Evolutionary conservation across 64 coral and sea anemone species (phyloP), one percentile per base, ranked within the genome.

Genomic region (Stylophora pistillata): DNA sequence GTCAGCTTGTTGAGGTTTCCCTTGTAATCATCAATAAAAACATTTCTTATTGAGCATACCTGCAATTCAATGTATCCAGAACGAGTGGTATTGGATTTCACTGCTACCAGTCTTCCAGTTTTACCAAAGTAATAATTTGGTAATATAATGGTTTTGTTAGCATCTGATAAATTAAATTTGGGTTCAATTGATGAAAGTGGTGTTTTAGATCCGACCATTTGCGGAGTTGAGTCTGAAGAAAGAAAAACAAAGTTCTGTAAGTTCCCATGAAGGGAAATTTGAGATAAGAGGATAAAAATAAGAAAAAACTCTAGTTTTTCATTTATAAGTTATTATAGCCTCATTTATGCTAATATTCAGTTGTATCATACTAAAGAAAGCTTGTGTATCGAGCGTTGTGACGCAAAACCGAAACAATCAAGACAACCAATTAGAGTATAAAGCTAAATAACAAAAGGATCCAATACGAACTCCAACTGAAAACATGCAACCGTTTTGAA

Each of bases 31-130:
- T 47, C 32, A 47, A 5, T 27, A 16, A 26, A 77, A 21, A 9
- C 53, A 27, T 26, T 41, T 41, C 20, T 2, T 9, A 41, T 31
- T 23, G 78, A 16, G 14, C 30, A 7, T 79, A 92, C 92, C 92
- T 94, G 92, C 30, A 94, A 54, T 33, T 54, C 79, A 27, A 94
- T 73, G 87, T 62, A 86, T 11, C 92, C 92, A 78, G 72, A 9
- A 25, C 5, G 58, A 5, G 73, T 73, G 18, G 84, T 79, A 27
- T 94, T 73, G 20, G 76, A 25, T 18, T 71, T 85, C 61, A 89
- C 59, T 25, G 74, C 88, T 33, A 78, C 79, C 47, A 94, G 81
- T 14, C 27, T 10, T 53, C 88, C 92, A 47, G 26, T 77, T 53
- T 58, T 55, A 52, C 73, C 85, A 74, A 94, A 94, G 37, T 80